These are phyloP conservation scores for Galagoides demidoff DNA, from an alignment of 2,797 vertebrate species.

Conservation along the genomic window DNA sequence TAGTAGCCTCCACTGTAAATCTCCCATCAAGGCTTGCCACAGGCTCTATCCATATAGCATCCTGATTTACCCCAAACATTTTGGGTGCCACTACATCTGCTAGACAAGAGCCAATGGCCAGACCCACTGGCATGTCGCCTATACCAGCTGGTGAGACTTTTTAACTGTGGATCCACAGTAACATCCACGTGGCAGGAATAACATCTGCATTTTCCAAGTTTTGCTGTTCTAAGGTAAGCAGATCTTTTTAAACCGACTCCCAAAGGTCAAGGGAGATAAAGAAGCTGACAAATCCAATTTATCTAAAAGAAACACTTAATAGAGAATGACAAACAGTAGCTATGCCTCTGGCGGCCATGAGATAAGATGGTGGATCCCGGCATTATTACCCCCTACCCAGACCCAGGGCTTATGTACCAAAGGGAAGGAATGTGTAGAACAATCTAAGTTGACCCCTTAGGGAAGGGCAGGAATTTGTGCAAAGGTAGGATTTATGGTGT, in stretches of 20 bases:
- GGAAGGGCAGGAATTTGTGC: background rate
- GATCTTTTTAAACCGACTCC: background rate
- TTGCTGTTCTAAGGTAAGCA: background rate
- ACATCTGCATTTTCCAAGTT: background rate
- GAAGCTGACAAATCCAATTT: background rate
- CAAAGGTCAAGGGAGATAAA: background rate
- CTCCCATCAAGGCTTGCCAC: background rate
- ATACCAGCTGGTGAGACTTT: background rate
- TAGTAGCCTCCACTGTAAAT: background rate
- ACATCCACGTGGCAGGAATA: background rate
- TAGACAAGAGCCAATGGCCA: background rate
- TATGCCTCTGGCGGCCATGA: background rate
- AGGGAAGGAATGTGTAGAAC: background rate
- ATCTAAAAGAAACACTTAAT: too few relatives aligned
- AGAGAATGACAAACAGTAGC: background rate
- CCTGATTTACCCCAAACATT: background rate
- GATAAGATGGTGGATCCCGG: background rate
- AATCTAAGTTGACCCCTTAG: background rate
- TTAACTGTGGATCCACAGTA: background rate
- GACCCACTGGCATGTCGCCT: background rate
- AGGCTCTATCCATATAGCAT: background rate
- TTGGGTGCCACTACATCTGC: background rate
- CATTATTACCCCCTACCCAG: background rate
- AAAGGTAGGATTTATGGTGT: background rate
- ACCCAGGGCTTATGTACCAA: background rate